Percentiles rank a stretch among this genome's conserved stretches.
These are phyloP conservation scores for Rhopilema esculentum DNA, from an alignment of 30 jellyfish, hydroid and myxozoan species.

Conservation along the genomic window DNA sequence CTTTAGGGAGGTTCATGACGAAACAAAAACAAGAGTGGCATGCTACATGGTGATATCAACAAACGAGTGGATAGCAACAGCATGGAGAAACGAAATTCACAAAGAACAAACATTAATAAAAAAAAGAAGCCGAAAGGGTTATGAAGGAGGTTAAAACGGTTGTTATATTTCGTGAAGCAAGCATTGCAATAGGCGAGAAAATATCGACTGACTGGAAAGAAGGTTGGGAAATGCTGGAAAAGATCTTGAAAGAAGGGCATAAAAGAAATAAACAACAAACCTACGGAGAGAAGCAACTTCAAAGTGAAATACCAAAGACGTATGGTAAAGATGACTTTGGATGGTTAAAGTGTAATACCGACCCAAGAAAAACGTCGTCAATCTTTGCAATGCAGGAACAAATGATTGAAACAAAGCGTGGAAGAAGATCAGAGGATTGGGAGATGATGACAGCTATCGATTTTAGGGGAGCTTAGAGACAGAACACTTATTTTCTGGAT, in stretches of 20 bases:
- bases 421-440: slow-evolving; percentile 31
- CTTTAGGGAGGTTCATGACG: background rate
- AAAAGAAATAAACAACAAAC: background rate
- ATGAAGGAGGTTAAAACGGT: background rate
- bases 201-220: no score
- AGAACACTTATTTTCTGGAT: slow-evolving; percentile 33
- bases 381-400: slow-evolving; percentile 27
- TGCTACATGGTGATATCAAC: slow-evolving; percentile 7
- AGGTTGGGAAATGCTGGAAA: no score
- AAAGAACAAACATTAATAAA: background rate
- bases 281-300: slow-evolving; percentile 12
- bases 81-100: background rate
- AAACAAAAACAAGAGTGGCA: slow-evolving; percentile 11
- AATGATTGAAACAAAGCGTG: slow-evolving; percentile 37
- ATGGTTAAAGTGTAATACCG: slow-evolving; percentile 13
- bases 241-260: no score
- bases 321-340: background rate
- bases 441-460: slow-evolving; percentile 17
- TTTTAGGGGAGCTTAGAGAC: no score
- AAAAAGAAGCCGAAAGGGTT: background rate
- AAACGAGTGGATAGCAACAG: slow-evolving; percentile 5
- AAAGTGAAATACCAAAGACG: slow-evolving; percentile 28
- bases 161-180: background rate
- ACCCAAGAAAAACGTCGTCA: slow-evolving; percentile 44
- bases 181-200: no score